Evolutionary conservation across 2,113 vertebrate genomes (phyloP), one percentile per base, ranked within the genome.

Genomic region (Cynocephalus volans): DNA sequence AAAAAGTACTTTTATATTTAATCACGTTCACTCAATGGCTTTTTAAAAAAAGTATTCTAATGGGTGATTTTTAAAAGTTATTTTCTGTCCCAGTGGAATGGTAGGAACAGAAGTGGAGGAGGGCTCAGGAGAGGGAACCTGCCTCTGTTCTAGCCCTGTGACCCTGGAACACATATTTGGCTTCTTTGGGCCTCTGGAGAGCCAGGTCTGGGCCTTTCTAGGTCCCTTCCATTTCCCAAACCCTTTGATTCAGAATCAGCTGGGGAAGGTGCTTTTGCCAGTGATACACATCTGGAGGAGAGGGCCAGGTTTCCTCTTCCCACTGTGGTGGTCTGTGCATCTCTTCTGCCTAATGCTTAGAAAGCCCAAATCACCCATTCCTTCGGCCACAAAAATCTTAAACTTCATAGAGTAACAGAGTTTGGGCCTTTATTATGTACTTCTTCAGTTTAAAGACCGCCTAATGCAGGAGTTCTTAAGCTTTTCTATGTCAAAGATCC

Each of bases 1-100:
- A 50, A 28, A 70, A 91, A 96, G 28, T 70, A 76, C 72, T 96
- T 97, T 52, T 89, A 14, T 24, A 76, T 48, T 81, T 70, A 65
- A 90, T 24, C 12, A 69, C 12, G 28, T 73, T 84, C n/a, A 70
- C 33, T 75, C n/a, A 50, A 0, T 58, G 36, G 56, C 45, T 60
- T 93, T 75, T 80, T 41, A 12, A 17, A 65, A 77, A 28, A 60
- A 17, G 10, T 41, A 17, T 76, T 87, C 95, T 90, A 81, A 7
- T 72, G 67, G 52, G n/a, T 72, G 24, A 82, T 62, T 65, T 70
- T 83, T 73, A 15, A 80, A 41, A 41, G 41, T 82, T 54, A 4
- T 70, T 95, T 94, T 72, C 69, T 93, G 23, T 93, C n/a, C 6
- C 48, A 77, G 41, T 28, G n/a, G 6, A 67, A 14, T 31, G 21